Evolutionary conservation across 2,113 vertebrate species (phyloP), one percentile per base, ranked within the genome.

Genomic region (Psammodynastes pulverulentus): DNA sequence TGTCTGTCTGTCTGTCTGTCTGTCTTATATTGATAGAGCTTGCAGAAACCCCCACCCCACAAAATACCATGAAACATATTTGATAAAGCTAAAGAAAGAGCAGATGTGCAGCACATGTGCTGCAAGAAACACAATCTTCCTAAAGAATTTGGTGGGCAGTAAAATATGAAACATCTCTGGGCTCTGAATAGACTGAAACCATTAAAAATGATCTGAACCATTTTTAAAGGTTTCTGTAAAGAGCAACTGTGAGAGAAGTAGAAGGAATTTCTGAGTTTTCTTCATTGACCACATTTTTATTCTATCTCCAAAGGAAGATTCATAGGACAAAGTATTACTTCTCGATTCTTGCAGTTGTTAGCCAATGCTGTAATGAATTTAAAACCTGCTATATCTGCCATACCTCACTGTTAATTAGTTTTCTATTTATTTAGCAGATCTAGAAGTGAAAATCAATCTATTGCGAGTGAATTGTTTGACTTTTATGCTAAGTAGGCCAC

Each of bases 351-450:
- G 95, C 93, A 43, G 93, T 94, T 95, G 94, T 94, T 96, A 95
- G 96, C 85, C 94, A 95, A 94, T 87, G 92, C 93, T 96, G 93
- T 97, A 96, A 97, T 97, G 97, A 98, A 97, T 97, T 97, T 95
- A 96, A 96, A 96, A 95, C 94, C 95, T 94, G 96, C 93, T 95
- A 95, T 96, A 96, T 96, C 96, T 96, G 96, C 96, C 95, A 67
- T 91, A 88, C 89, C 91, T 91, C 96, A 94, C 96, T 98, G 97
- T 97, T 98, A 98, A 98, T 98, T 98, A 98, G 97, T 98, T 98
- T 97, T 97, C 97, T 98, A 97, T 98, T 98, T 98, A 98, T 97
- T 98, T 97, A 98, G 97, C 95, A 95, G 97, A 96, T 98, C 97
- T 96, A 94, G 95, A 96, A 97, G 96, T 96, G 96, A 97, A 97